Base-by-base conservation (phyloP, 1,140 invertebrate species). In the Aphaenogaster floridana region DNA sequence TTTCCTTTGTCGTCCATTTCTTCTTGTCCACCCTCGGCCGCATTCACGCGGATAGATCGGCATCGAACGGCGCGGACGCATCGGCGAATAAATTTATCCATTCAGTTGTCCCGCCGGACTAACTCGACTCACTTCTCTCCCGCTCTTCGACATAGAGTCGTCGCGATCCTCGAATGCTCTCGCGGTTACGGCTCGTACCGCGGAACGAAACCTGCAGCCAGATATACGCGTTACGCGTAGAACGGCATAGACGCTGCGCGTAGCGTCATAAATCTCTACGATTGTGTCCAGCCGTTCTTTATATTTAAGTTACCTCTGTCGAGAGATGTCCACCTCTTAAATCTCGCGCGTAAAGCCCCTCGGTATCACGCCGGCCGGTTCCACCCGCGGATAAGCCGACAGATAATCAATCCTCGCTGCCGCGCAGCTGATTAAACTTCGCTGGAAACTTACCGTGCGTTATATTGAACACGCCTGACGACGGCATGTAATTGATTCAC, bases 401-500 rank as follows among this genome's bases (percentile, higher is more conserved):
- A 28, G 80, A 84, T 84, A 84, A 84, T 84, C 80, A 74, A 84
- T 84, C 80, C 72, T 76, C 42, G 57, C 80, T 48, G 69, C 68
- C 13, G 69, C 54, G 54, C 15, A 15, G 69, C 80, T 84, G 80
- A 84, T 84, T 84, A 84, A 84, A 48, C 80, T 28, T 84, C 69
- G 54, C 28, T 76, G 80, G 34, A 15, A 50, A 84, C 69, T 61
- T 66, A 61, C 54, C 39, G 69, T 21, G 68, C 42, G 69, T 84
- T 76, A 76, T 84, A 84, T 74, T 57, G 54, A 84, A 76, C 80
- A 76, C 80, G 69, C 39, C 45, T 61, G 80, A 76, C 80, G 80
- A 84, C 80, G 69, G 69, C 54, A 28, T 36, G 80, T 84, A 84
- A 84, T 84, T 84, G 80, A 84, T 84, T 84, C 80, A 76, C 54